Conservation (phyloP, 2,113 vertebrate genomes). For the Columbina picui region DNA sequence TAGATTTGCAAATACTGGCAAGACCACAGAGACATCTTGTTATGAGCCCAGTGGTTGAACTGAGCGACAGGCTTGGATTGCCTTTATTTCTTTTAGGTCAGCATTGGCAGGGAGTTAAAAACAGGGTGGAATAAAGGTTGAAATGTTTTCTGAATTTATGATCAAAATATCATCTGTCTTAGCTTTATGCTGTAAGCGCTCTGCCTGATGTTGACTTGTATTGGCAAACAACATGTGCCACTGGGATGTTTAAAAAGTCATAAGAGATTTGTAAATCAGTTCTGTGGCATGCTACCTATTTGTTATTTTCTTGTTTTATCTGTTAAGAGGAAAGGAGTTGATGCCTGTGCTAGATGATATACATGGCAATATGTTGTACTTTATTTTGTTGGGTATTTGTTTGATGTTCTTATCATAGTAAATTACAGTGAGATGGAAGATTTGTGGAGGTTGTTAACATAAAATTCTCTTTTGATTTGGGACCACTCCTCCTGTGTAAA, state of each 20-base stretch:
- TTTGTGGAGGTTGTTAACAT: background rate
- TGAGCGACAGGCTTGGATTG: background rate
- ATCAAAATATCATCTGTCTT: conserved; percentile 19
- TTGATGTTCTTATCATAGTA: background rate
- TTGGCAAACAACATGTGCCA: conserved; percentile 2
- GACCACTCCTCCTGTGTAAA: background rate
- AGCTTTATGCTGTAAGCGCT: background rate
- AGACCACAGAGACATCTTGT: conserved; percentile 16
- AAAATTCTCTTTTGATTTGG: background rate
- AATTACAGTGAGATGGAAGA: background rate
- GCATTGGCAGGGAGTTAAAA: background rate
- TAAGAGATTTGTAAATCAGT: conserved; percentile 44
- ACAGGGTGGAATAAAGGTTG: background rate
- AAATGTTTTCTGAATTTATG: conserved; percentile 21
- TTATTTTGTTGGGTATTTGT: background rate
- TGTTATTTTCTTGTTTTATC: conserved; percentile 41
- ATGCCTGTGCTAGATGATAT: background rate
- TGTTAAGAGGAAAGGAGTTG: background rate
- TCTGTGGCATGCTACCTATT: background rate
- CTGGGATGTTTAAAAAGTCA: conserved; percentile 31
- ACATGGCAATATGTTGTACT: background rate
- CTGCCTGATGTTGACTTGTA: conserved; percentile 12
- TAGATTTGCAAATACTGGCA: conserved; percentile 35
- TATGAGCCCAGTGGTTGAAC: conserved; percentile 15
- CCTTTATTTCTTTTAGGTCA: background rate